phyloP scores from a whole-genome alignment of 37 sponge, comb jelly and placozoan species.

The Tethya wilhelma region DNA sequence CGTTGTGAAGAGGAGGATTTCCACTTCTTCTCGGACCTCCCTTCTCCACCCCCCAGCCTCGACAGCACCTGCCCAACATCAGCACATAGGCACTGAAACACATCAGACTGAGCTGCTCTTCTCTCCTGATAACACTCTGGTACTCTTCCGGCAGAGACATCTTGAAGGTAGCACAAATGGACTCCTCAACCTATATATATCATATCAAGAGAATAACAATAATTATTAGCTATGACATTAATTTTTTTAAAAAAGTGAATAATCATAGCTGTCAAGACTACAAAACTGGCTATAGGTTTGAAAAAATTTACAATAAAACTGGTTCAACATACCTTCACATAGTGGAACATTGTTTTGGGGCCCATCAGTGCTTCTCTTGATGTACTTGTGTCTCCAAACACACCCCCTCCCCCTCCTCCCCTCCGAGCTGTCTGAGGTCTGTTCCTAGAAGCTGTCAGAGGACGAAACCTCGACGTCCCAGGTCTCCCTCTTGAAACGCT shows the following conservation, averaged over 20 bases:
- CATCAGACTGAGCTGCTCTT: conserved; percentile 41
- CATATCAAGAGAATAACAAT: neutral
- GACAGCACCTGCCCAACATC: conserved; percentile 77
- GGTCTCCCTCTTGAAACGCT: conserved; percentile 22
- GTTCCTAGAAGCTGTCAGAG: conserved; percentile 61
- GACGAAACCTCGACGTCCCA: conserved; percentile 66
- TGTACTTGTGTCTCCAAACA: conserved; percentile 3
- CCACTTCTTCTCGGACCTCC: neutral
- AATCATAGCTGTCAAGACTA: neutral
- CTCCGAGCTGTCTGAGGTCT: conserved; percentile 37
- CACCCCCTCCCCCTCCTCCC: neutral
- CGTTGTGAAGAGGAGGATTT: neutral
- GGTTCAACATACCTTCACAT: conserved; percentile 45
- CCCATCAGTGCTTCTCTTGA: conserved; percentile 39
- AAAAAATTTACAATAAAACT: neutral
- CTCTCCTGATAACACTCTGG: conserved; percentile 4
- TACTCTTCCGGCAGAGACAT: conserved; percentile 26
- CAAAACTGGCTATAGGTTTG: neutral
- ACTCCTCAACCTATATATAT: conserved; percentile 57
- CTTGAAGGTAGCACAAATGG: conserved; percentile 37
- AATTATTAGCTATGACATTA: neutral
- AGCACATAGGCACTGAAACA: conserved; percentile 53
- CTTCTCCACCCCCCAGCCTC: conserved; percentile 74
- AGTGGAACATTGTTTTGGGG: conserved; percentile 58
- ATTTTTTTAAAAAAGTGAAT: neutral